These are phyloP conservation scores for Brachionus asplanchnoidis DNA, from an alignment of 1,140 invertebrate genomes.

Conservation along the genomic window DNA sequence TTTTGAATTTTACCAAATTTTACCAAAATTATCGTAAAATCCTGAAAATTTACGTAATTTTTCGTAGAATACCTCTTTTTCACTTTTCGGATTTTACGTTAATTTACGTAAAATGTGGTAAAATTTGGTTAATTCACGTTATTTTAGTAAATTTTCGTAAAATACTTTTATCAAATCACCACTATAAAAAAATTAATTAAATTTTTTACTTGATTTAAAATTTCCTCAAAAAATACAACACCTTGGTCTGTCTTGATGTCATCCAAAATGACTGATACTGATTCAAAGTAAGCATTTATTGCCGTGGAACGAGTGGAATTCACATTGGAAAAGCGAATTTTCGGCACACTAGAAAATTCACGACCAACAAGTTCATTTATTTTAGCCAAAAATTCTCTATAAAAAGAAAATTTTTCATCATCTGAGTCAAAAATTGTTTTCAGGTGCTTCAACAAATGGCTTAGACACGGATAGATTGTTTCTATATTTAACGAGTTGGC, in stretches of 20 bases:
- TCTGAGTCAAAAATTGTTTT: background rate
- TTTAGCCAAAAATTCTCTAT: background rate
- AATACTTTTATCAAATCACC: no score
- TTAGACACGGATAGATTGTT: slow-evolving; percentile 14
- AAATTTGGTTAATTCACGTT: no score
- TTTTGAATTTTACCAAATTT: no score
- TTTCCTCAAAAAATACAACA: background rate
- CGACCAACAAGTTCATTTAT: background rate
- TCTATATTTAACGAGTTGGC: background rate
- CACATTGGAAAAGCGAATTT: background rate
- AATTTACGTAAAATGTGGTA: no score
- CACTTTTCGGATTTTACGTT: no score
- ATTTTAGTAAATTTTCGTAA: no score
- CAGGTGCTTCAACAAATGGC: background rate
- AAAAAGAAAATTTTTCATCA: slow-evolving; percentile 22
- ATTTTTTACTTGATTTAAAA: background rate
- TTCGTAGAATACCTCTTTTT: no score
- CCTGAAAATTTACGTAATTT: no score
- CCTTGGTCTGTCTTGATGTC: background rate
- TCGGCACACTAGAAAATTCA: background rate
- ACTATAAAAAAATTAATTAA: background rate
- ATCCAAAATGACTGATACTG: background rate
- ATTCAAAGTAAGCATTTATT: background rate
- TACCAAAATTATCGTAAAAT: no score
- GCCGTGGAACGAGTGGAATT: background rate